phyloP scores from a whole-genome alignment of 2,797 vertebrate genomes.

The Microctenopoma lineatum region DNA sequence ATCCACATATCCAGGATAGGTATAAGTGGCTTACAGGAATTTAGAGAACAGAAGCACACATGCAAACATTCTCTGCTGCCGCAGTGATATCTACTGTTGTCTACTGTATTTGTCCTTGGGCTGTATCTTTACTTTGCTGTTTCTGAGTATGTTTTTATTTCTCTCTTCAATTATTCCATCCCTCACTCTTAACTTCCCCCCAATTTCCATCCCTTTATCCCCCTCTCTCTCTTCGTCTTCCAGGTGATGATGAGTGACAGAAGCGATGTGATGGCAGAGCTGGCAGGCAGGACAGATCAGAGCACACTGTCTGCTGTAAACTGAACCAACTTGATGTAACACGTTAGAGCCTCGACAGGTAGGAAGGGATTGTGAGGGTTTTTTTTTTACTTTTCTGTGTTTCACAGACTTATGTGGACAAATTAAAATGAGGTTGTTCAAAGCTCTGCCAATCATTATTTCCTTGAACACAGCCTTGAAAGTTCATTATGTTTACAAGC shows the following conservation, averaged over 20 bases:
- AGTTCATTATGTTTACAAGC: conserved; percentile 24
- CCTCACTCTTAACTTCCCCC: not conserved
- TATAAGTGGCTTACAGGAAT: not conserved
- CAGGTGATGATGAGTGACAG: conserved; percentile 60
- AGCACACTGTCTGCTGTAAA: conserved; percentile 52
- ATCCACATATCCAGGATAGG: not conserved
- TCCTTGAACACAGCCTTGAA: conserved; percentile 22
- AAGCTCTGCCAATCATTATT: conserved; percentile 7
- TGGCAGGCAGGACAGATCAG: conserved; percentile 42
- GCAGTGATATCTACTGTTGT: conserved; percentile 26
- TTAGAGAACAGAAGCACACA: not conserved
- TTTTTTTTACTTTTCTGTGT: conserved; percentile 11
- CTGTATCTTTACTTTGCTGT: conserved; percentile 20
- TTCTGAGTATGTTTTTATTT: conserved; percentile 13
- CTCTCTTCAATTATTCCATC: not conserved
- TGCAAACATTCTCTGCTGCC: conserved; percentile 6
- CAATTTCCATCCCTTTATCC: conserved; percentile 13
- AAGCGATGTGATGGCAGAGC: conserved; percentile 65
- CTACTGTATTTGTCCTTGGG: conserved; percentile 25
- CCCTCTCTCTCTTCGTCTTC: conserved; percentile 5
- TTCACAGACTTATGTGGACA: conserved; percentile 7
- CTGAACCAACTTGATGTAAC: conserved; percentile 58
- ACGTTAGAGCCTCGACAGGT: conserved; percentile 58
- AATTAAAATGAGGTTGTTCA: conserved; percentile 20
- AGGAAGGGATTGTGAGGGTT: conserved; percentile 15